Conservation (phyloP, 2,113 vertebrate genomes). For the Collichthys lucidus region DNA sequence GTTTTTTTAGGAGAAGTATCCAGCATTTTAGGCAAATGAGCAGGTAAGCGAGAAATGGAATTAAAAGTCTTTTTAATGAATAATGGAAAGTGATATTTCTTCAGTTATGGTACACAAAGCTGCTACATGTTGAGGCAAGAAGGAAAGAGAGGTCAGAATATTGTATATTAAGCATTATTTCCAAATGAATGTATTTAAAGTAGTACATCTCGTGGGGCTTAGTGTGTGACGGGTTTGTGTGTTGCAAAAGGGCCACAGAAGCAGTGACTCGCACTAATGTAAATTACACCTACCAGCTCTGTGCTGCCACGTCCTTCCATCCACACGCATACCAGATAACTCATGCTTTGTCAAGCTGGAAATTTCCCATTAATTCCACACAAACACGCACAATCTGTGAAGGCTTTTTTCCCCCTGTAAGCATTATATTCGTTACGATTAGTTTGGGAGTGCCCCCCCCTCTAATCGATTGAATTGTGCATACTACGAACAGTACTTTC, state of each 20-base stretch:
- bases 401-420: conserved; percentile 65
- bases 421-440: conserved; percentile 79
- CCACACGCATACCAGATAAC: conserved; percentile 70
- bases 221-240: conserved; percentile 17
- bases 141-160: conserved; percentile 16
- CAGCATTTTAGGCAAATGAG: conserved; percentile 58
- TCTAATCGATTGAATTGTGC: conserved; percentile 78
- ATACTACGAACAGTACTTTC: conserved; percentile 71
- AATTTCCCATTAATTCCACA: conserved; percentile 82
- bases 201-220: conserved; percentile 29
- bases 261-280: conserved; percentile 77
- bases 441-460: conserved; percentile 63
- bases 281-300: conserved; percentile 76
- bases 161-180: conserved; percentile 34
- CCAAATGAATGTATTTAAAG: conserved; percentile 52
- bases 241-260: conserved; percentile 29
- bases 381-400: conserved; percentile 72
- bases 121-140: not conserved
- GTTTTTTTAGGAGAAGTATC: conserved; percentile 39
- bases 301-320: conserved; percentile 50
- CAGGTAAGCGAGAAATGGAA: conserved; percentile 38
- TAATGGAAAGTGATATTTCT: conserved; percentile 42
- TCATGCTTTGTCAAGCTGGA: conserved; percentile 82
- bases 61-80: conserved; percentile 52
- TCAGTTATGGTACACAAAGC: conserved; percentile 25